Conservation (phyloP, 1,140 invertebrate species). For the Plectrocnemia conspersa region DNA sequence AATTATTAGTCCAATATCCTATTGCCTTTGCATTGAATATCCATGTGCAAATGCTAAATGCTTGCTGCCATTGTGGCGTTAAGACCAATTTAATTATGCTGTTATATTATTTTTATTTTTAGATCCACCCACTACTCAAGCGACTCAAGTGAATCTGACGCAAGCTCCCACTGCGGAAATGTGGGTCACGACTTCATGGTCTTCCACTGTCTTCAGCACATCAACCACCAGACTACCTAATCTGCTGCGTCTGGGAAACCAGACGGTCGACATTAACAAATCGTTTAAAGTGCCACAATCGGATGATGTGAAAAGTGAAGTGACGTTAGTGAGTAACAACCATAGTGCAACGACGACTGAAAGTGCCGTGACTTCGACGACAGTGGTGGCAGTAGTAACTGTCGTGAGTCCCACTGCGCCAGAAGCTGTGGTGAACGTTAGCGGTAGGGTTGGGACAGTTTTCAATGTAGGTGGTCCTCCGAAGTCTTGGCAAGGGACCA, state of each 20-base stretch:
- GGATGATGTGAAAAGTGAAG: constrained; percentile 18
- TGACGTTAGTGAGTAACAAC: constrained; percentile 4
- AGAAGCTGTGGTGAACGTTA: background rate
- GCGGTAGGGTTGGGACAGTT: constrained; percentile 33
- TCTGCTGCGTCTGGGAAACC: constrained; percentile 46
- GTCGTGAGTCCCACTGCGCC: no score
- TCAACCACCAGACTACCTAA: constrained; percentile 36
- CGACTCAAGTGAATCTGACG: constrained; percentile 10
- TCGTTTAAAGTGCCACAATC: constrained; percentile 48
- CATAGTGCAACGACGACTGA: constrained; percentile 31
- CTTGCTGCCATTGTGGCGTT: no score
- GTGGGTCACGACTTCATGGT: constrained; percentile 7
- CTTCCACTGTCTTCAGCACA: background rate
- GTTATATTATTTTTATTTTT: constrained; percentile 10
- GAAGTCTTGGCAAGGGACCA: constrained; percentile 40
- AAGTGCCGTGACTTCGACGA: constrained; percentile 32
- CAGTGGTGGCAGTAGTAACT: constrained; percentile 10
- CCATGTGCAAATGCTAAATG: no score
- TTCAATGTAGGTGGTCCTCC: background rate
- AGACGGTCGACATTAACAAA: constrained; percentile 49
- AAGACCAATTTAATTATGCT: no score
- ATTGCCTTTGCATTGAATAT: no score
- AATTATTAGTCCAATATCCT: no score
- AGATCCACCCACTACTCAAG: background rate
- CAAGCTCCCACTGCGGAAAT: background rate